Evolutionary conservation across 2,797 vertebrate genomes (phyloP).

Genomic region (Sebastes umbrosus): DNA sequence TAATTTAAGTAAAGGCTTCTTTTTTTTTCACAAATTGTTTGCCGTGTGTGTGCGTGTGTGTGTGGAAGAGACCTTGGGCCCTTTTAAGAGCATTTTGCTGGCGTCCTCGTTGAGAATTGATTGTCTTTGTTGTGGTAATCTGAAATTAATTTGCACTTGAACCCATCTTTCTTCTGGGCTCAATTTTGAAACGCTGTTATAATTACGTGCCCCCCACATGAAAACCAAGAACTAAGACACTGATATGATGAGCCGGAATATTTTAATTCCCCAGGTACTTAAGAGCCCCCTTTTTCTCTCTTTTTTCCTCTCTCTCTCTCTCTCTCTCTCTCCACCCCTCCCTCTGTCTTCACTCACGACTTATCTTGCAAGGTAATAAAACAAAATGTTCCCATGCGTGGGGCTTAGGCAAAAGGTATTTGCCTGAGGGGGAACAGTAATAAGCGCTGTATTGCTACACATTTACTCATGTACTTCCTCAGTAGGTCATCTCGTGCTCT

Average conservation of each 20-base stretch:
- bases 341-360: constrained; percentile 80
- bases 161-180: constrained; percentile 98
- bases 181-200: constrained; percentile 94
- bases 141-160: constrained; percentile 99
- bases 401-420: constrained; percentile 93
- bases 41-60: constrained; percentile 3
- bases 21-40: constrained; percentile 76
- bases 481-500: constrained; percentile 90
- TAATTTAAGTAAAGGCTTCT: constrained; percentile 89
- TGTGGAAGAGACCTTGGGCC: constrained; percentile 84
- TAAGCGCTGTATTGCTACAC: constrained; percentile 91
- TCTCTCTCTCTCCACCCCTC: constrained; percentile 19
- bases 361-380: constrained; percentile 97
- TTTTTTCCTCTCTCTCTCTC: background rate
- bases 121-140: constrained; percentile 99
- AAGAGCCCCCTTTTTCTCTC: constrained; percentile 73
- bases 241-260: constrained; percentile 90
- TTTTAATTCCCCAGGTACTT: constrained; percentile 95
- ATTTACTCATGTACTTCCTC: constrained; percentile 89
- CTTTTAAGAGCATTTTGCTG: constrained; percentile 91
- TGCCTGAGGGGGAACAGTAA: constrained; percentile 96
- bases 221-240: constrained; percentile 91
- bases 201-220: constrained; percentile 91
- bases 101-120: constrained; percentile 90
- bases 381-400: constrained; percentile 92